Percentiles rank a stretch among this genome's conserved stretches.
Evolutionary conservation across 2,113 vertebrate genomes (phyloP).

Genomic region (Notiomystis cincta): DNA sequence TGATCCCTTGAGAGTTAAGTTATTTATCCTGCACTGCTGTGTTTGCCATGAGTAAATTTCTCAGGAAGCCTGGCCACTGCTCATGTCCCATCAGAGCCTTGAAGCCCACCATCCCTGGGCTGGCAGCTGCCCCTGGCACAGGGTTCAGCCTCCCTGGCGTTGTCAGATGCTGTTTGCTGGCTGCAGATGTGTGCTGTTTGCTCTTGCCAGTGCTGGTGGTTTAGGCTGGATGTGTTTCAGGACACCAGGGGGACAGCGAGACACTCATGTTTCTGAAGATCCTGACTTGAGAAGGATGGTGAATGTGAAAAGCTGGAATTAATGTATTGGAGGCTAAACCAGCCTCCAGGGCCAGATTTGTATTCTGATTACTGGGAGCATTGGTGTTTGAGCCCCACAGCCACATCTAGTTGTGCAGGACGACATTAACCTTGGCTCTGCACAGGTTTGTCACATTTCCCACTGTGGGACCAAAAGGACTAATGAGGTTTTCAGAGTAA

Average conservation of each 20-base stretch:
- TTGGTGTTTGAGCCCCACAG: background rate
- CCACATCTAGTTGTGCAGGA: background rate
- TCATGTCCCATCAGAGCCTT: background rate
- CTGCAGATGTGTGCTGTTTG: background rate
- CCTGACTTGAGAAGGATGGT: background rate
- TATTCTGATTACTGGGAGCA: background rate
- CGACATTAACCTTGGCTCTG: background rate
- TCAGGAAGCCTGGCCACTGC: background rate
- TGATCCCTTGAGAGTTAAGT: background rate
- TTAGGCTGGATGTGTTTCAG: background rate
- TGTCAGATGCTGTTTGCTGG: background rate
- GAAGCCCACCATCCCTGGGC: accelerated
- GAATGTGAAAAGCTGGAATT: background rate
- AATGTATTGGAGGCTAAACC: background rate
- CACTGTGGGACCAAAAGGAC: background rate
- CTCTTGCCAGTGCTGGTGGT: background rate
- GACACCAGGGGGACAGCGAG: background rate
- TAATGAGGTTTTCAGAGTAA: background rate
- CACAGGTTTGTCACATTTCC: background rate
- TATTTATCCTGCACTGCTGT: background rate
- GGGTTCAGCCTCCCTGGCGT: background rate
- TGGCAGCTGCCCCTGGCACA: background rate
- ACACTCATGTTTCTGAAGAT: background rate
- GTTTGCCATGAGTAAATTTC: background rate
- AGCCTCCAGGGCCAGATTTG: background rate